These are phyloP conservation scores for Poeciliopsis infans DNA, from an alignment of 2,797 vertebrate species.

Conservation along the genomic window DNA sequence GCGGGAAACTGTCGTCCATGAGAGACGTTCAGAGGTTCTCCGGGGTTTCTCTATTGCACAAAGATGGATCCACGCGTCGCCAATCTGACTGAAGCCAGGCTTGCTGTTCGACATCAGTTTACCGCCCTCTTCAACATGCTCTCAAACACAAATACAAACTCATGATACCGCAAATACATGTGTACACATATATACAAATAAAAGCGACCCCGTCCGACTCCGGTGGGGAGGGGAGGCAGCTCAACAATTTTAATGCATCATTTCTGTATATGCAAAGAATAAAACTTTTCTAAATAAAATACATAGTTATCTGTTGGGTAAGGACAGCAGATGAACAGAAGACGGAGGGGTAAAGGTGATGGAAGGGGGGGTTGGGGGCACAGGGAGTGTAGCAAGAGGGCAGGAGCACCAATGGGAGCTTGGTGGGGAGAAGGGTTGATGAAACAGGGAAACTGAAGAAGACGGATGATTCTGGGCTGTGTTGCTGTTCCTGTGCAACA, in stretches of 20 bases:
- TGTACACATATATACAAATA: constrained; percentile 90
- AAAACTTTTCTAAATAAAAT: constrained; percentile 88
- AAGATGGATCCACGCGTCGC: constrained; percentile 24
- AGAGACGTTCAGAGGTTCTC: constrained; percentile 14
- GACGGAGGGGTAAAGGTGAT: constrained; percentile 51
- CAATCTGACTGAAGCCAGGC: constrained; percentile 28
- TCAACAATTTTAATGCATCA: constrained; percentile 82
- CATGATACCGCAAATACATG: constrained; percentile 80
- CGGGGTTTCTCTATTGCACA: constrained; percentile 29
- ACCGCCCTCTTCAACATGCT: constrained; percentile 67
- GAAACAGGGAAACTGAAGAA: constrained; percentile 38
- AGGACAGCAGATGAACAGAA: constrained; percentile 65
- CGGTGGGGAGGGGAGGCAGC: constrained; percentile 40
- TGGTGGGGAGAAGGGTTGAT: constrained; percentile 53
- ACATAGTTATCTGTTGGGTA: constrained; percentile 81
- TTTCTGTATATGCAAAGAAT: constrained; percentile 87
- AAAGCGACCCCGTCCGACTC: constrained; percentile 72
- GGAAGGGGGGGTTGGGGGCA: not conserved
- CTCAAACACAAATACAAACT: constrained; percentile 74
- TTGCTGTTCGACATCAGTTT: constrained; percentile 60
- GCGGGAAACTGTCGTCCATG: constrained; percentile 57
- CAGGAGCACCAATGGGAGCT: constrained; percentile 77
- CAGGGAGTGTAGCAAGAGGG: constrained; percentile 77
- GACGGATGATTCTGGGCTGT: constrained; percentile 58
- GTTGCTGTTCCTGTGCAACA: constrained; percentile 55